Percentiles rank a stretch among this genome's conserved stretches.
Conservation (phyloP, 2,113 vertebrate species). For the Pseudopipra pipra region DNA sequence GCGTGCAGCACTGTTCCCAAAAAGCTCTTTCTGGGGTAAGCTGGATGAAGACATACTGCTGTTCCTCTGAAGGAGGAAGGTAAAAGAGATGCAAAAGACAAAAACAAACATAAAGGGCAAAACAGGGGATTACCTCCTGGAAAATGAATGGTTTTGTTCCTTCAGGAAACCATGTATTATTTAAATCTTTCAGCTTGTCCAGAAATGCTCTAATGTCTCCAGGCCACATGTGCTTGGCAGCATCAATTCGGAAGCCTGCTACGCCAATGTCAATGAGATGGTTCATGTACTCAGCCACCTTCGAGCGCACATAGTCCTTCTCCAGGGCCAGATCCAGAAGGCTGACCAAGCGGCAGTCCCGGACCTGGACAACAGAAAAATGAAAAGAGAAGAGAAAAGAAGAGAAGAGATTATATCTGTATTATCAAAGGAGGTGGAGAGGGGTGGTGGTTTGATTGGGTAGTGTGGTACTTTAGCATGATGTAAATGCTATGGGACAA, state of each 20-base stretch:
- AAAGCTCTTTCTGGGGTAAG: neutral
- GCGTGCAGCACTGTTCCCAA: neutral
- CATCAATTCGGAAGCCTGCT: constrained; percentile 86
- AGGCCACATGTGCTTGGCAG: constrained; percentile 16
- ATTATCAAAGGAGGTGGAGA: neutral
- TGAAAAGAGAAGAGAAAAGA: neutral
- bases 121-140: neutral
- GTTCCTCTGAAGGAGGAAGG: neutral
- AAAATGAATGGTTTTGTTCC: neutral
- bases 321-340: constrained; percentile 81
- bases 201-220: neutral
- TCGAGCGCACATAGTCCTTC: constrained; percentile 83
- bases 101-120: neutral
- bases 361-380: constrained; percentile 64
- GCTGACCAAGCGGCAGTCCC: constrained; percentile 79
- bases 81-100: neutral
- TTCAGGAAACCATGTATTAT: neutral
- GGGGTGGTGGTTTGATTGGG: neutral
- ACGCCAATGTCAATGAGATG: constrained; percentile 83
- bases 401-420: no score
- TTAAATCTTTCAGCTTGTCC: neutral
- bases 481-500: neutral
- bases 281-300: constrained; percentile 79
- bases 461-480: neutral
- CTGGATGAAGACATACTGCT: neutral